Base-by-base conservation (phyloP, 2,797 vertebrate genomes). In the Distichodus sexfasciatus region DNA sequence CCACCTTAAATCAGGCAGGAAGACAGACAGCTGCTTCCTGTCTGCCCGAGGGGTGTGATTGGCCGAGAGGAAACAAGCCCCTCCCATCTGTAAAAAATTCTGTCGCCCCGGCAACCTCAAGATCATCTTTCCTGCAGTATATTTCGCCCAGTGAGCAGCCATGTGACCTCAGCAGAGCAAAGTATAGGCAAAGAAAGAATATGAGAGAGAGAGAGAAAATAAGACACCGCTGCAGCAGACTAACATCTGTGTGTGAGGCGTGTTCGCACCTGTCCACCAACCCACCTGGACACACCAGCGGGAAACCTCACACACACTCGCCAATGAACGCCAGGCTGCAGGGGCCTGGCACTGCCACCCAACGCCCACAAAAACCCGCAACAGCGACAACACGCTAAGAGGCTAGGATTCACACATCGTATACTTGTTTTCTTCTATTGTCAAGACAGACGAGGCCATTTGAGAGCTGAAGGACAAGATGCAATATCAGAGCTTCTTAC, bases 121-220 rank as follows among this genome's bases (percentile, higher is more conserved):
- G 71, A 74, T 59, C 2, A 64, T 65, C 66, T 74, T 72, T 75
- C 61, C 58, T 74, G 61, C 66, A 77, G 62, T 61, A 53, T n/a
- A n/a, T n/a, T n/a, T 53, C 66, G 68, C 63, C 28, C 31, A 55
- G n/a, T 23, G 7, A 4, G 17, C 23, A 54, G 31, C 50, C 71
- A 71, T 26, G 8, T 67, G 59, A 74, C 40, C 57, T 33, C 33
- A 50, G 12, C 59, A 43, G 29, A 47, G 60, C 44, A 55, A 46
- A 3, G 62, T 12, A 48, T 6, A 66, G 14, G 26, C 51, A 54
- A 1, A 0, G 23, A 33, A n/a, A 40, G 29, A 43, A 5, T 41
- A 9, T 14, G 15, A 59, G 5, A 24, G 38, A 51, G 40, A 46
- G 43, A 43, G 36, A 44, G 15, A 4, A 11, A 43, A 24, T 53